Base-by-base conservation (phyloP, 2,888 invertebrate species). In the Chrysolina americana region DNA sequence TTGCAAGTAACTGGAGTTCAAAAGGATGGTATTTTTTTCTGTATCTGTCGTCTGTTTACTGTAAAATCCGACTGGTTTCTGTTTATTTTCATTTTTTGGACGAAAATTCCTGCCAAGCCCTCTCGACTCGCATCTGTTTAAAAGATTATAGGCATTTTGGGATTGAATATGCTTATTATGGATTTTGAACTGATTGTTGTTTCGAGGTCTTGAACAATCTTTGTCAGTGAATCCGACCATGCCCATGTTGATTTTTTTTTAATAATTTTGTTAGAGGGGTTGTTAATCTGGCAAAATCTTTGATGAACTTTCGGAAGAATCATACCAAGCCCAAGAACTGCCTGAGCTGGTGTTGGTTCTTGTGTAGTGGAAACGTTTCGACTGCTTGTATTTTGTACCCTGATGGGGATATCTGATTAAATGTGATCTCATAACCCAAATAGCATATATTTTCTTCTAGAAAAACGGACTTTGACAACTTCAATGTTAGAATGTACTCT, bases 71-170 rank as follows among this genome's bases (percentile, higher is more conserved):
- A 79, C 50, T 8, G 75, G 69, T 10, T 73, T 70, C 69, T 77
- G 73, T 41, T 53, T 71, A 11, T 73, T 68, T 15, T 76, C 65
- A 1, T 41, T 48, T 41, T 72, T 75, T 80, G 79, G 15, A 66
- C 64, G 11, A 79, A 41, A 44, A 80, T 78, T 44, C 73, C 78
- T 6, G 74, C 80, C 15, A 66, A 75, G 5, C 80, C 78, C 1
- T 74, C 65, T 8, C 75, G 59, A 71, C 79, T 76, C 15, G 77
- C 79, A 59, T 79, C 77, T 0, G 77, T 80, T 50, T 80, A 76
- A 9, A 80, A 56, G 36, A 62, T 56, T 15, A n/a, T 73, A 15
- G 64, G 59, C 41, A 77, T 53, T 10, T 73, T 72, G 11, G 78
- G 75, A 48, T 78, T 44, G 65, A 74, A 80, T 36, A 79, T 70